Conservation (phyloP, 2,888 invertebrate species). For the Erebia ligea region DNA sequence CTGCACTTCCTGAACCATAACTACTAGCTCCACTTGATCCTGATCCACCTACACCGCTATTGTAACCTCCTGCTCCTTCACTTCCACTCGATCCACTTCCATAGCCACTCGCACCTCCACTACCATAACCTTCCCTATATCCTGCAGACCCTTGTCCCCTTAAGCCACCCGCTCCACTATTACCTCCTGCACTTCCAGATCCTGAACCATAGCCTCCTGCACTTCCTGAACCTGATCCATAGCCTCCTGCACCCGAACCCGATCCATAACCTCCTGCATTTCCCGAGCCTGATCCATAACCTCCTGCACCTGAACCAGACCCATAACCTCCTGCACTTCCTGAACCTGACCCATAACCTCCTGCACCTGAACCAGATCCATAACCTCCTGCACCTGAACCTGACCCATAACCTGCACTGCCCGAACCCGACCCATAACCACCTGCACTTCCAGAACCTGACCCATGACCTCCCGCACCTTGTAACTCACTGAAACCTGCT, state of each 20-base stretch:
- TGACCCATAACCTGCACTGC: background rate
- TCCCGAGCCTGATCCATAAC: background rate
- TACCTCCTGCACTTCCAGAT: background rate
- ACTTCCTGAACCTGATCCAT: background rate
- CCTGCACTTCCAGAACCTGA: background rate
- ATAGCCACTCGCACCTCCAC: conserved; percentile 1
- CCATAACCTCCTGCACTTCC: background rate
- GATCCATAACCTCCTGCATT: conserved; percentile 8
- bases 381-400: background rate
- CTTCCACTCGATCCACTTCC: conserved; percentile 19
- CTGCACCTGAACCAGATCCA: background rate
- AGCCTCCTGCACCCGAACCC: background rate
- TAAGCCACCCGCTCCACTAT: background rate
- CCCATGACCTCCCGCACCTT: background rate
- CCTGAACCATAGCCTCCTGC: background rate
- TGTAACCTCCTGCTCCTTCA: conserved; percentile 9
- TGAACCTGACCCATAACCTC: conserved; percentile 3
- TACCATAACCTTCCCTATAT: background rate
- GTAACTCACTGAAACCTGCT: background rate
- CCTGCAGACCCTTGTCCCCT: background rate
- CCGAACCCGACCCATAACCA: background rate
- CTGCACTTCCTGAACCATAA: background rate
- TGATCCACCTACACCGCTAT: conserved; percentile 16
- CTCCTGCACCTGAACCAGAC: background rate
- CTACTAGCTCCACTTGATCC: conserved; percentile 4